These are phyloP conservation scores for Microplitis demolitor DNA, from an alignment of 1,140 invertebrate genomes.

Conservation along the genomic window DNA sequence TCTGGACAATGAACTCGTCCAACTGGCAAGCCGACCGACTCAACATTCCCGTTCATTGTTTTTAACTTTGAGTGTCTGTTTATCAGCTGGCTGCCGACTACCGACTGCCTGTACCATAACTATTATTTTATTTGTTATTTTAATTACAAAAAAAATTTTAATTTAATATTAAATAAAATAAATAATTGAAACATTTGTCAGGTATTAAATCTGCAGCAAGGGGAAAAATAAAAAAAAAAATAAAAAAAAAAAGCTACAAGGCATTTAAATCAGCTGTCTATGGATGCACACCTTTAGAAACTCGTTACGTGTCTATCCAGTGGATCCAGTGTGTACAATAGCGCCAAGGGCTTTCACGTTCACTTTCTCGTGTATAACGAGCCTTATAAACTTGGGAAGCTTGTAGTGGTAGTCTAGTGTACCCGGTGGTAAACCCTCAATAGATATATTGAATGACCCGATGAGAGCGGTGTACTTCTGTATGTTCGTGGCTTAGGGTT, in stretches of 20 bases:
- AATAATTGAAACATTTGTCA: background rate
- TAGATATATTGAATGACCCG: slow-evolving; percentile 24
- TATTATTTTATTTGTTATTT: too few relatives aligned
- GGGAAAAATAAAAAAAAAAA: too few relatives aligned
- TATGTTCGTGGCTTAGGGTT: slow-evolving; percentile 12
- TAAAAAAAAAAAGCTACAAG: too few relatives aligned
- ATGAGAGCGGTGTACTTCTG: background rate
- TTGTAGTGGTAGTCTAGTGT: background rate
- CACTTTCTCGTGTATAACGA: slow-evolving; percentile 25
- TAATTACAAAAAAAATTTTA: background rate
- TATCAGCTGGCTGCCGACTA: too few relatives aligned
- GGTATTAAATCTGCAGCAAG: too few relatives aligned
- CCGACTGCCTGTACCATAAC: too few relatives aligned
- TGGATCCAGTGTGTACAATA: background rate
- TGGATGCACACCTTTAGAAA: background rate
- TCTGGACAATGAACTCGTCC: too few relatives aligned
- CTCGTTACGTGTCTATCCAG: background rate
- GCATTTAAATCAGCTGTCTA: too few relatives aligned
- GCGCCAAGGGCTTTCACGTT: background rate
- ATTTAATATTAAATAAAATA: background rate
- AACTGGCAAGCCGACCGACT: too few relatives aligned
- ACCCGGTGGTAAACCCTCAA: slow-evolving; percentile 22
- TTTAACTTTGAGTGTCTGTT: too few relatives aligned
- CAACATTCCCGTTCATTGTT: too few relatives aligned
- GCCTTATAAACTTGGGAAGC: slow-evolving; percentile 8